Evolutionary conservation across 2,113 vertebrate genomes (phyloP).

Genomic region (Pedionomus torquatus): DNA sequence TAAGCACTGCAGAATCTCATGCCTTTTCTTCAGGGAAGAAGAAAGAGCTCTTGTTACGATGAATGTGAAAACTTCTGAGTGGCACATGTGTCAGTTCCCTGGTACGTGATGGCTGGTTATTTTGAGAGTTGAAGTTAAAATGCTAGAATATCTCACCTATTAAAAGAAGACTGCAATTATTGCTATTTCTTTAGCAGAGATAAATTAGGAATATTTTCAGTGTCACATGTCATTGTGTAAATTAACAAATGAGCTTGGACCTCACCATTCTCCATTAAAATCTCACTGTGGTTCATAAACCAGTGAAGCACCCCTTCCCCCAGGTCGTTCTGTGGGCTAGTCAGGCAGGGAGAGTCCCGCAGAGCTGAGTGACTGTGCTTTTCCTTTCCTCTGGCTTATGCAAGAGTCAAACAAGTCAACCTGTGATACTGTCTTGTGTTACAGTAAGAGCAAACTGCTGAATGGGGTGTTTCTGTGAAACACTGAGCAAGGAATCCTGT

Average conservation of each 20-base stretch:
- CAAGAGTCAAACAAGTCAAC: background rate
- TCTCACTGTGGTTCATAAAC: background rate
- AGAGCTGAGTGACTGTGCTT: background rate
- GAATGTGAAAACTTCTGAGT: background rate
- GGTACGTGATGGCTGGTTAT: background rate
- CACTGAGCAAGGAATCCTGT: background rate
- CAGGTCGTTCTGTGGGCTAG: background rate
- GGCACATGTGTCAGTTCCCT: background rate
- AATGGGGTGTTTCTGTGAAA: background rate
- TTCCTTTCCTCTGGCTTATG: background rate
- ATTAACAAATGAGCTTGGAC: slow-evolving; percentile 18
- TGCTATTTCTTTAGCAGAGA: background rate
- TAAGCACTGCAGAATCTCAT: background rate
- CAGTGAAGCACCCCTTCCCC: background rate
- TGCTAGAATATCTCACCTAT: background rate
- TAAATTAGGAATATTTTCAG: background rate
- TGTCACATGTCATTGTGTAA: background rate
- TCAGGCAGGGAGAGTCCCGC: background rate
- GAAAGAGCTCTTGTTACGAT: background rate
- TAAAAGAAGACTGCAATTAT: background rate
- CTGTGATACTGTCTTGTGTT: background rate
- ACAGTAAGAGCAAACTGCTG: background rate
- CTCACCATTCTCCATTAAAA: slow-evolving; percentile 3
- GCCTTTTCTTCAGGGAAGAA: background rate
- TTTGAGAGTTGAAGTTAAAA: background rate